A percentile compares a stretch with the other conserved stretches of the same genome.
These are phyloP conservation scores for Misgurnus anguillicaudatus DNA, from an alignment of 2,113 vertebrate species.

Conservation along the genomic window DNA sequence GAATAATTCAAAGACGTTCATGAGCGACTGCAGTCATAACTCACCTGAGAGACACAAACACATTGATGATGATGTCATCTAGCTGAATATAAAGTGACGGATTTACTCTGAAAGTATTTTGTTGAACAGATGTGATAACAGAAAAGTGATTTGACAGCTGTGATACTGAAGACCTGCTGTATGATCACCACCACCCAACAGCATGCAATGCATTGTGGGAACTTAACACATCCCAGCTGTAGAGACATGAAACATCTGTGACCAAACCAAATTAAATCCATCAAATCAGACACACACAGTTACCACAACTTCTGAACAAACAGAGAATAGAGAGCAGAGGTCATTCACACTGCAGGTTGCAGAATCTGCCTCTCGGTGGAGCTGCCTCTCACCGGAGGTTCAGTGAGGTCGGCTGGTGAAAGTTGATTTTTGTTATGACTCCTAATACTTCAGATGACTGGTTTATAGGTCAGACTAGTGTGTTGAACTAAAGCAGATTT, in stretches of 20 bases:
- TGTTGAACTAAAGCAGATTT: not conserved
- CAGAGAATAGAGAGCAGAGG: slow-evolving; percentile 11
- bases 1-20: not conserved
- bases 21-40: not conserved
- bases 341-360: not conserved
- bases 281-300: not conserved
- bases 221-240: slow-evolving; percentile 24
- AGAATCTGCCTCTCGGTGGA: not conserved
- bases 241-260: not conserved
- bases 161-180: not conserved
- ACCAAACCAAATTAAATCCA: not conserved
- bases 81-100: too few relatives aligned
- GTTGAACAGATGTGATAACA: slow-evolving; percentile 3
- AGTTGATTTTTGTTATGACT: too few relatives aligned
- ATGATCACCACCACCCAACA: not conserved
- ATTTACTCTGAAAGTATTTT: not conserved
- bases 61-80: not conserved
- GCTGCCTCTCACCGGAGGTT: not conserved
- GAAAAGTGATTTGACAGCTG: slow-evolving; percentile 27
- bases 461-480: too few relatives aligned
- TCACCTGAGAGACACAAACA: not conserved
- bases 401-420: not conserved
- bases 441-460: too few relatives aligned
- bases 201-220: slow-evolving; percentile 21
- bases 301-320: not conserved